Percentiles rank a stretch among this genome's conserved stretches.
phyloP scores from a whole-genome alignment of 2,113 vertebrate species.

The Zapornia atra region DNA sequence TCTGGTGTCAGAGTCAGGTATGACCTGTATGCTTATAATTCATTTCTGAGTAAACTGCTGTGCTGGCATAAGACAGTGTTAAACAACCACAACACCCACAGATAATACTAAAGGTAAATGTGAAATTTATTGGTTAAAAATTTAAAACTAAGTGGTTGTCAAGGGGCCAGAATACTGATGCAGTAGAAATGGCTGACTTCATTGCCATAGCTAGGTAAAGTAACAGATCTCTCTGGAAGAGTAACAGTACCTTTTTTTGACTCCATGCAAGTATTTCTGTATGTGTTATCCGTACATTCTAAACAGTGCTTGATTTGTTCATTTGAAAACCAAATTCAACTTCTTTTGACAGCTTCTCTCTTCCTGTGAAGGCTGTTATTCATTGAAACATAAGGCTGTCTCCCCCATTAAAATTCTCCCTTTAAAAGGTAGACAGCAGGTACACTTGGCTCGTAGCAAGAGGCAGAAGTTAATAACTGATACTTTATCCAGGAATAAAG shows the following conservation, averaged over 20 bases:
- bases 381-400: not conserved
- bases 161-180: not conserved
- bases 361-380: conserved; percentile 29
- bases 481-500: not conserved
- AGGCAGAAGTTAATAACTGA: not conserved
- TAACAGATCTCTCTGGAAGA: not conserved
- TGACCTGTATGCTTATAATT: not conserved
- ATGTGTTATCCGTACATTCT: not conserved
- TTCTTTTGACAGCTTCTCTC: not conserved
- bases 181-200: not conserved
- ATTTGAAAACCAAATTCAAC: not conserved
- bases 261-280: not conserved
- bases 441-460: not conserved
- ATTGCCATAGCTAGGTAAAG: not conserved
- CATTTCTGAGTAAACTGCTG: not conserved
- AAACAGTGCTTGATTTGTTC: not conserved
- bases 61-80: not conserved
- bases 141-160: not conserved
- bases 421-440: conserved; percentile 4
- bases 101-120: not conserved
- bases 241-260: not conserved
- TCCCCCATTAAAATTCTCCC: not conserved
- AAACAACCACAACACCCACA: not conserved
- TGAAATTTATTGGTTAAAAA: not conserved
- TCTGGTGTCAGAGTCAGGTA: conserved; percentile 91